A percentile compares a stretch with the other conserved stretches of the same genome.
Evolutionary conservation across 2,113 vertebrate species (phyloP).

Genomic region (Panthera leo): DNA sequence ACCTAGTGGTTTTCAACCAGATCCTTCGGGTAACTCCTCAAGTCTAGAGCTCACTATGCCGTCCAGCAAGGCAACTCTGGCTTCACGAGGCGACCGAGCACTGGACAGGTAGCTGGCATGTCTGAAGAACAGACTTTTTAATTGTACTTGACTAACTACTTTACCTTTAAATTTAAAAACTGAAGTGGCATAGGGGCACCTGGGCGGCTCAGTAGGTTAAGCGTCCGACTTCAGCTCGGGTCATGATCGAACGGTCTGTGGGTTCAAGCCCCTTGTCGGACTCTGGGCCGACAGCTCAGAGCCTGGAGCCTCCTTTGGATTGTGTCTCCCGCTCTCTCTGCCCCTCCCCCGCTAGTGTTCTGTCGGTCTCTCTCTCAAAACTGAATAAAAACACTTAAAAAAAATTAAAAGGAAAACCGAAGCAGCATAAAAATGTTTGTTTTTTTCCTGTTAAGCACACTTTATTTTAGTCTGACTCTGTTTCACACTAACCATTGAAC

Average conservation of each 20-base stretch:
- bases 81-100: not conserved
- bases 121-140: not conserved
- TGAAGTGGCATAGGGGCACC: not conserved
- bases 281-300: too few species aligned
- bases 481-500: not conserved
- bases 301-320: too few species aligned
- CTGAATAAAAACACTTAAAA: too few species aligned
- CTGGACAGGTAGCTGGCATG: not conserved
- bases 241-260: too few species aligned
- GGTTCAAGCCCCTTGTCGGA: too few species aligned
- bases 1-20: not conserved
- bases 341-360: too few species aligned
- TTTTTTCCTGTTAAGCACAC: not conserved
- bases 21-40: not conserved
- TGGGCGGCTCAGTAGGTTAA: too few species aligned
- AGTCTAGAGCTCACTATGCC: not conserved
- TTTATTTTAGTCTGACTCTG: not conserved
- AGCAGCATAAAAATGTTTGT: not conserved
- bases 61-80: accelerated
- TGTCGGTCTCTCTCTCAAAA: too few species aligned
- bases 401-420: not conserved
- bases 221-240: too few species aligned
- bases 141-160: not conserved
- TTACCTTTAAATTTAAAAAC: not conserved
- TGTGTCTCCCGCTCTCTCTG: too few species aligned